phyloP scores from a whole-genome alignment of 2,113 vertebrate species.

The Holacanthus passer region DNA sequence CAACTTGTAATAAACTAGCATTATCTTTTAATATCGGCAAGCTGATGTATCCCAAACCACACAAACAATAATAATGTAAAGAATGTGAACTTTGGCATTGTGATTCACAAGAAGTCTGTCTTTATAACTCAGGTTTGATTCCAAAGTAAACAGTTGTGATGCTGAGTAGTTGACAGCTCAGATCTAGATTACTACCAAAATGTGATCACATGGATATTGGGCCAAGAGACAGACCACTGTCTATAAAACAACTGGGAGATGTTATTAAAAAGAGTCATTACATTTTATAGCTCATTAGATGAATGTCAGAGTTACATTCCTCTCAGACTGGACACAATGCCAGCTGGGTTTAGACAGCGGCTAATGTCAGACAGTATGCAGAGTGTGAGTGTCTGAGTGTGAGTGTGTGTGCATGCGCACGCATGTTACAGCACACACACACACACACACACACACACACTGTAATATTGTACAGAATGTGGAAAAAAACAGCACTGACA shows the following conservation, averaged over 20 bases:
- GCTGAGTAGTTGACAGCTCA: too few relatives aligned
- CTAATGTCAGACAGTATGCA: background rate
- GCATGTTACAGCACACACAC: too few relatives aligned
- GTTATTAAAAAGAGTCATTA: background rate
- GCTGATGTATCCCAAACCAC: background rate
- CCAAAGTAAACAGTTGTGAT: background rate
- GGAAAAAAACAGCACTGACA: background rate
- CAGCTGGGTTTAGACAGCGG: conserved; percentile 7
- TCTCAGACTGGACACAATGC: background rate
- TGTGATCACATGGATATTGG: too few relatives aligned
- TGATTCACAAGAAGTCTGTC: background rate
- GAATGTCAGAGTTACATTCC: conserved; percentile 9
- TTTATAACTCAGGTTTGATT: background rate
- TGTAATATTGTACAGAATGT: background rate
- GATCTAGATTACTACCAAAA: too few relatives aligned
- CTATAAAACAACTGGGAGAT: background rate
- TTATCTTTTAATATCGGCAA: background rate
- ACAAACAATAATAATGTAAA: background rate
- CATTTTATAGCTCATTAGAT: background rate
- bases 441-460: too few relatives aligned
- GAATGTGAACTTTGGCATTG: background rate
- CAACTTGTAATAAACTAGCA: background rate
- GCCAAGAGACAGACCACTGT: too few relatives aligned
- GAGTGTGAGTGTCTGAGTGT: background rate
- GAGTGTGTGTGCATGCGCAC: too few relatives aligned